phyloP scores from a whole-genome alignment of 2,888 invertebrate species.

The Himalopsyche tibetana region DNA sequence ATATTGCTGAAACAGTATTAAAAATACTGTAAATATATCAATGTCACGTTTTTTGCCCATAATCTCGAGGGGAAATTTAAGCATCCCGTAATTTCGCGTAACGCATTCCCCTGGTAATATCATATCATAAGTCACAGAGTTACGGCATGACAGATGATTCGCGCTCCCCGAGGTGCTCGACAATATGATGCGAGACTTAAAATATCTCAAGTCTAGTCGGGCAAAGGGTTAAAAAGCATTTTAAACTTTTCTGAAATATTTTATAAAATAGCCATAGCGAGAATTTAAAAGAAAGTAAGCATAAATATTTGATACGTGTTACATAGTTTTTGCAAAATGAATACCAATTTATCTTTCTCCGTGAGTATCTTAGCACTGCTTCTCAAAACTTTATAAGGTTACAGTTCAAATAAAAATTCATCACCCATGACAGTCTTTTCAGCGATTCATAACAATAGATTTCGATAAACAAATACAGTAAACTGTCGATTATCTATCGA shows the following conservation, averaged over 20 bases:
- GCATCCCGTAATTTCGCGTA: neutral
- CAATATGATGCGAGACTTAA: neutral
- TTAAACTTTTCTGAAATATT: neutral
- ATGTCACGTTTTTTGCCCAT: neutral
- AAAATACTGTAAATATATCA: neutral
- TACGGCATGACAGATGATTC: constrained; percentile 15
- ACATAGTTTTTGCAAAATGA: no score
- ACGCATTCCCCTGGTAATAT: constrained; percentile 22
- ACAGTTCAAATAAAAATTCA: no score
- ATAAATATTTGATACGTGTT: neutral
- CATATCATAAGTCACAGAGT: constrained; percentile 3
- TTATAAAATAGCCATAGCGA: neutral
- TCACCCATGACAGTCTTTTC: no score
- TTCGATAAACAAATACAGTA: no score
- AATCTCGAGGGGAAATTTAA: neutral
- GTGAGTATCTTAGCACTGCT: no score
- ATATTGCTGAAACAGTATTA: no score
- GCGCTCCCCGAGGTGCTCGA: neutral
- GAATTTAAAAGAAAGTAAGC: neutral
- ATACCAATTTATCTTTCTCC: no score
- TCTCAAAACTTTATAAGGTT: no score
- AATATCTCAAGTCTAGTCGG: constrained; percentile 5
- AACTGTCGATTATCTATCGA: no score
- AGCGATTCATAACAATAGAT: no score
- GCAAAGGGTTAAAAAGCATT: neutral